These are phyloP conservation scores for Entomyzon cyanotis DNA, from an alignment of 2,113 vertebrate species.

Conservation along the genomic window DNA sequence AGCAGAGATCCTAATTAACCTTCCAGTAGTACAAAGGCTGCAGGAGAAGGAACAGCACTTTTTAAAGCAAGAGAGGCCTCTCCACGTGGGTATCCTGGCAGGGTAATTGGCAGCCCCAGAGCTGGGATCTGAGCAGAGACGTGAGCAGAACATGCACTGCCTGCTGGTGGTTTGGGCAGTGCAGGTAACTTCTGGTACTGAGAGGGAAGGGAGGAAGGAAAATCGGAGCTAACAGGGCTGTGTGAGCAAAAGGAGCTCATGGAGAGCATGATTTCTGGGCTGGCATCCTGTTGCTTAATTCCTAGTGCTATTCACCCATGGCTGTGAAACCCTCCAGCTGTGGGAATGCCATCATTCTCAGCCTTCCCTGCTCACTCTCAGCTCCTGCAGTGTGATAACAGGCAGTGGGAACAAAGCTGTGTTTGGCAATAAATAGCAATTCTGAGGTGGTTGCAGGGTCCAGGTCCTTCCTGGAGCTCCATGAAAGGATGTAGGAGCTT, in stretches of 20 bases:
- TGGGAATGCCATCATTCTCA: neutral
- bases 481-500: neutral
- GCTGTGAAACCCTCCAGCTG: neutral
- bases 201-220: neutral
- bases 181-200: neutral
- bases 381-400: neutral
- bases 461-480: neutral
- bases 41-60: neutral
- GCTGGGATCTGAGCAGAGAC: neutral
- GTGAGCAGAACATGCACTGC: fast-evolving
- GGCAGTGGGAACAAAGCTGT: neutral
- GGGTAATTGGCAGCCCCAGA: neutral
- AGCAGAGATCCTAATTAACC: slow-evolving; percentile 15
- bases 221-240: neutral
- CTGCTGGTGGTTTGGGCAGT: neutral
- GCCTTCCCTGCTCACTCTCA: neutral
- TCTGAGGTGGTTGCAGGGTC: neutral
- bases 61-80: neutral
- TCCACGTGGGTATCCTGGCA: neutral
- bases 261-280: neutral
- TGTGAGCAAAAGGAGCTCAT: slow-evolving; percentile 1
- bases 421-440: neutral
- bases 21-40: neutral
- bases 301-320: neutral
- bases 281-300: neutral